Evolutionary conservation across 2,113 vertebrate species (phyloP).

Genomic region (Phoxinus phoxinus): DNA sequence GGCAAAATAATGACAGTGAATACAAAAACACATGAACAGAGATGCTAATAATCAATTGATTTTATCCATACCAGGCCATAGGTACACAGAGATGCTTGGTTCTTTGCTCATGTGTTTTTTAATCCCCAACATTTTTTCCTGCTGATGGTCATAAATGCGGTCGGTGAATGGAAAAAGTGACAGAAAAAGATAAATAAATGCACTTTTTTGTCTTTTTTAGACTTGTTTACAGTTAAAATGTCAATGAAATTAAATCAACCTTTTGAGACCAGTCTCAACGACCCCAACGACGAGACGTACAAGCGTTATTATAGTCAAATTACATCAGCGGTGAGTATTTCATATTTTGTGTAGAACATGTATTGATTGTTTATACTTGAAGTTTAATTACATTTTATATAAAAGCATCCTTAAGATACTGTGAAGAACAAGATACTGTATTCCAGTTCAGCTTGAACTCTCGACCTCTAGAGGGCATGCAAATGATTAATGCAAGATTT

Average conservation of each 20-base stretch:
- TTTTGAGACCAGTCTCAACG: constrained; percentile 30
- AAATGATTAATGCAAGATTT: not conserved
- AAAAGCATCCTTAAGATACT: too few relatives aligned
- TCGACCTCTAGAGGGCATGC: too few relatives aligned
- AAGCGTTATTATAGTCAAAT: not conserved
- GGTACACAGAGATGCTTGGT: not conserved
- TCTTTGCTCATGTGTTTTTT: too few relatives aligned
- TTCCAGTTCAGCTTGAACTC: too few relatives aligned
- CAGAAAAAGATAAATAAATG: not conserved
- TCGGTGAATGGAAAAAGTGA: not conserved
- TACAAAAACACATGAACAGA: not conserved
- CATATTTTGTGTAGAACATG: not conserved
- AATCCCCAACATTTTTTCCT: not conserved
- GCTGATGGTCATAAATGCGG: not conserved
- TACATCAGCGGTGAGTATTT: constrained; percentile 24
- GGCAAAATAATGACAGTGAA: not conserved
- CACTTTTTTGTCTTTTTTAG: not conserved
- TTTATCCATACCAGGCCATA: too few relatives aligned
- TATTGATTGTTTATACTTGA: not conserved
- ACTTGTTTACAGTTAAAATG: not conserved
- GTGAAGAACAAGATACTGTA: too few relatives aligned
- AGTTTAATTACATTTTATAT: too few relatives aligned
- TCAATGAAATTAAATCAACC: constrained; percentile 10
- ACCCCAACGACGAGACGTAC: not conserved
- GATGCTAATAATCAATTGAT: not conserved